A percentile compares a stretch with the other conserved stretches of the same genome.
phyloP scores from a whole-genome alignment of 2,888 invertebrate genomes.

The Blomia tropicalis region DNA sequence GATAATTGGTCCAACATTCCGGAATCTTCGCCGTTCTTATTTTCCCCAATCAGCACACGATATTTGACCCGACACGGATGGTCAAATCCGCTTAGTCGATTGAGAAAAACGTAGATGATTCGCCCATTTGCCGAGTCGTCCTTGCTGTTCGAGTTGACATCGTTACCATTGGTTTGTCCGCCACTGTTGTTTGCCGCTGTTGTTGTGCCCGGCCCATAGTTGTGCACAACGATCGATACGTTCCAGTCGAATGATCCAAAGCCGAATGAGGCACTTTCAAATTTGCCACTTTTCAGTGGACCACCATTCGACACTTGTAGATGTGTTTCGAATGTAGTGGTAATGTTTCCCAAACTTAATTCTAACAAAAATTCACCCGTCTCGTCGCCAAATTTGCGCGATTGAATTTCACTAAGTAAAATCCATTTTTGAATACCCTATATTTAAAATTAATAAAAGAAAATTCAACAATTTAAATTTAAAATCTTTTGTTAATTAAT shows the following conservation, averaged over 20 bases:
- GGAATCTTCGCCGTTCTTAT: slow-evolving; percentile 48
- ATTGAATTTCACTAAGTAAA: slow-evolving; percentile 51
- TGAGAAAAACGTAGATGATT: slow-evolving; percentile 38
- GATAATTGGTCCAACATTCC: slow-evolving; percentile 53
- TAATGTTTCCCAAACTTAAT: slow-evolving; percentile 55
- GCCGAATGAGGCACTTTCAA: slow-evolving; percentile 53
- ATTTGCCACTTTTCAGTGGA: slow-evolving; percentile 29
- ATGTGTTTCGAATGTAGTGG: slow-evolving; percentile 57
- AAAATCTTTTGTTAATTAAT: neutral
- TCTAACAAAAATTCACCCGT: slow-evolving; percentile 65
- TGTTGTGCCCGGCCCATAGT: slow-evolving; percentile 29
- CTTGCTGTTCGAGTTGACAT: neutral
- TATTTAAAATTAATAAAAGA: neutral
- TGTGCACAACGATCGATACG: slow-evolving; percentile 37
- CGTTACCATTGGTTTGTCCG: neutral
- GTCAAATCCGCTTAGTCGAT: slow-evolving; percentile 61
- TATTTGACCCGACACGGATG: slow-evolving; percentile 59
- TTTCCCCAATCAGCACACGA: slow-evolving; percentile 46
- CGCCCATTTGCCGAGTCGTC: neutral
- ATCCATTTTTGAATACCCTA: slow-evolving; percentile 58
- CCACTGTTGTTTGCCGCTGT: slow-evolving; percentile 19
- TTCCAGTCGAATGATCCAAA: slow-evolving; percentile 72
- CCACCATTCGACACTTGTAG: slow-evolving; percentile 39
- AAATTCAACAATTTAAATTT: neutral
- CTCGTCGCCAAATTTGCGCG: slow-evolving; percentile 56